Conservation (phyloP, 2,888 invertebrate species). For the Yponomeuta sedellus region DNA sequence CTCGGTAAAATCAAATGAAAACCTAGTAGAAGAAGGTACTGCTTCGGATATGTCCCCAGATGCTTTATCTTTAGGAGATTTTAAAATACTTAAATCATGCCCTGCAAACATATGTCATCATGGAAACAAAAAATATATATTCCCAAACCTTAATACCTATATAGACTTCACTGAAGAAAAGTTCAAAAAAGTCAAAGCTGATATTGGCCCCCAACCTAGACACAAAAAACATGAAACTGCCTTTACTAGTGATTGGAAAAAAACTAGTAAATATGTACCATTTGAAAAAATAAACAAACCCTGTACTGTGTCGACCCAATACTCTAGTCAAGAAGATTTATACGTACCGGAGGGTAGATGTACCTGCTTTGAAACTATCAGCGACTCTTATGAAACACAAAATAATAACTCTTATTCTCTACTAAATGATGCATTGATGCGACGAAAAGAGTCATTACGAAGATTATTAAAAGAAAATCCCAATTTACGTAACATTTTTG, state of each 20-base stretch:
- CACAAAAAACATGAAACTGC: constrained; percentile 26
- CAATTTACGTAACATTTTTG: constrained; percentile 53
- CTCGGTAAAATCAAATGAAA: background rate
- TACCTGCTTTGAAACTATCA: constrained; percentile 34
- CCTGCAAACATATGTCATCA: constrained; percentile 41
- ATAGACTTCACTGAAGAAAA: constrained; percentile 59
- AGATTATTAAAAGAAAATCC: constrained; percentile 44
- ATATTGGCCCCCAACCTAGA: constrained; percentile 31
- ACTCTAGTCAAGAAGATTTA: constrained; percentile 53
- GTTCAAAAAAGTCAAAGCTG: constrained; percentile 42
- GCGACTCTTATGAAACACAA: constrained; percentile 16
- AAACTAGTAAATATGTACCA: constrained; percentile 39
- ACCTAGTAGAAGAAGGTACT: constrained; percentile 19
- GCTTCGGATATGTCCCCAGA: background rate
- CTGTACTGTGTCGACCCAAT: constrained; percentile 51
- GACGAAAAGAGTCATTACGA: constrained; percentile 43
- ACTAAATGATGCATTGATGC: constrained; percentile 32
- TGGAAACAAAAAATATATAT: constrained; percentile 27
- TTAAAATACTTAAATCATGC: constrained; percentile 37
- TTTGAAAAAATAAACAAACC: constrained; percentile 49
- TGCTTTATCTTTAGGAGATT: background rate
- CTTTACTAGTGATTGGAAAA: constrained; percentile 36
- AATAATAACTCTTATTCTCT: constrained; percentile 27
- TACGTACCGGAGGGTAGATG: constrained; percentile 32
- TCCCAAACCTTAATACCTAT: constrained; percentile 45